A percentile compares a stretch with the other conserved stretches of the same genome.
phyloP scores from a whole-genome alignment of 2,888 invertebrate genomes.

The Caenorhabditis doughertyi region DNA sequence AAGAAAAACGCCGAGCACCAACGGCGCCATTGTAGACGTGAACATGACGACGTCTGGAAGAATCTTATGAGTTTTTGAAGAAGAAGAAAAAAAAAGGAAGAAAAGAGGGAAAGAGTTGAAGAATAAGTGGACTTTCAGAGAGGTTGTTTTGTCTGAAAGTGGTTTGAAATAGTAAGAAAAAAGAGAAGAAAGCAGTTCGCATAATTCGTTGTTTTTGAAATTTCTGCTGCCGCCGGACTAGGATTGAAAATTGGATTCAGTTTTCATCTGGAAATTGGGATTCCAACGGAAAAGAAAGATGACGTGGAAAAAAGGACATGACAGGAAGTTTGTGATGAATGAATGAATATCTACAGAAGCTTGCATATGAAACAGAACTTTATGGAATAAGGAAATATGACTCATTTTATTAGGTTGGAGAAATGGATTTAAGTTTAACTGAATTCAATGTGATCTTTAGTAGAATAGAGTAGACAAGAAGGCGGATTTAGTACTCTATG shows the following conservation, averaged over 20 bases:
- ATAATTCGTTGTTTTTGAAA: conserved; percentile 33
- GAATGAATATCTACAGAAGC: neutral
- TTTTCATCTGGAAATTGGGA: conserved; percentile 12
- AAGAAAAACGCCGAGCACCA: conserved; percentile 24
- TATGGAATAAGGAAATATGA: neutral
- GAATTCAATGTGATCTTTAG: neutral
- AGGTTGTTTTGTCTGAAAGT: conserved; percentile 2
- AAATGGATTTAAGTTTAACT: neutral
- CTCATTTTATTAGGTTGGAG: neutral
- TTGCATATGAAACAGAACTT: neutral
- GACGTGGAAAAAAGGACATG: conserved; percentile 8
- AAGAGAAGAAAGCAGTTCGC: conserved; percentile 13
- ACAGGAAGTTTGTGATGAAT: conserved; percentile 18
- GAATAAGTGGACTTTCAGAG: conserved; percentile 35
- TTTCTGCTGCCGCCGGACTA: neutral
- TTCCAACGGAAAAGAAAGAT: conserved; percentile 24
- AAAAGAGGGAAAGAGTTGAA: neutral
- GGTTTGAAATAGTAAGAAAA: neutral
- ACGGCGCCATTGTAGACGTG: conserved; percentile 44
- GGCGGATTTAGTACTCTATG: too few relatives aligned
- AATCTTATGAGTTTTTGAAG: neutral
- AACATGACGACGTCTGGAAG: conserved; percentile 30
- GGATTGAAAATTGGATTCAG: conserved; percentile 33
- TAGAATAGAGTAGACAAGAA: neutral
- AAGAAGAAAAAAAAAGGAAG: neutral